Evolutionary conservation across 2,113 vertebrate genomes (phyloP).

Genomic region (Embiotoca jacksoni): DNA sequence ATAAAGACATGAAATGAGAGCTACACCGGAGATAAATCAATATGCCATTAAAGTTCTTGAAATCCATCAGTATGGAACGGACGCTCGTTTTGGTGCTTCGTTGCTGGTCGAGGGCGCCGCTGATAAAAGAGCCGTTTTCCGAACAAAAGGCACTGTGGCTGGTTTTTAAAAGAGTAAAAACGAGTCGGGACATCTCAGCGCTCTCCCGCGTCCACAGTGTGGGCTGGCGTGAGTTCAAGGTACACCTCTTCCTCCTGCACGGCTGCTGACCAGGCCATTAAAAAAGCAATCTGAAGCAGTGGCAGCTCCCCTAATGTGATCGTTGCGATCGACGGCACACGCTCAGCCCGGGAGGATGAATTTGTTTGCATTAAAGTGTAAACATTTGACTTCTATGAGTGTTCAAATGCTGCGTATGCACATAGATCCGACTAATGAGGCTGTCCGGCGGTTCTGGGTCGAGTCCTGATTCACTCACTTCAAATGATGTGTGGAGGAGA

Average conservation of each 20-base stretch:
- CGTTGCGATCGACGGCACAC: constrained; percentile 18
- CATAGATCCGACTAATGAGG: constrained; percentile 12
- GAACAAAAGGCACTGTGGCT: too few relatives aligned
- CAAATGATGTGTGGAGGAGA: not conserved
- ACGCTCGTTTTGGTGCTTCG: not conserved
- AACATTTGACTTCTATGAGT: not conserved
- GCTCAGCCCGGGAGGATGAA: not conserved
- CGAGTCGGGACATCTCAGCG: not conserved
- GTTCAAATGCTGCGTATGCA: constrained; percentile 25
- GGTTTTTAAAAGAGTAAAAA: not conserved
- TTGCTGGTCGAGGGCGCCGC: too few relatives aligned
- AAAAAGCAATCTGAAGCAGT: constrained; percentile 33
- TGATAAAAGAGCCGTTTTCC: too few relatives aligned
- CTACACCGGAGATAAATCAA: constrained; percentile 8
- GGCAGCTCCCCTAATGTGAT: constrained; percentile 19
- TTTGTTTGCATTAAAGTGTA: constrained; percentile 6
- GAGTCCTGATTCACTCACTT: not conserved
- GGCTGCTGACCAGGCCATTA: constrained; percentile 16
- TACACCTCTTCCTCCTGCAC: constrained; percentile 22
- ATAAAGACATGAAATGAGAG: constrained; percentile 3
- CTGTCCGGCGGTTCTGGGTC: not conserved
- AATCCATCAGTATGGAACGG: constrained; percentile 24
- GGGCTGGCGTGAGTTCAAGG: constrained; percentile 6
- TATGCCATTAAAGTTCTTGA: not conserved
- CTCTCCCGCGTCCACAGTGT: constrained; percentile 1